A percentile compares a stretch with the other conserved stretches of the same genome.
phyloP scores from a whole-genome alignment of 2,888 invertebrate species.

The Neria commutata region DNA sequence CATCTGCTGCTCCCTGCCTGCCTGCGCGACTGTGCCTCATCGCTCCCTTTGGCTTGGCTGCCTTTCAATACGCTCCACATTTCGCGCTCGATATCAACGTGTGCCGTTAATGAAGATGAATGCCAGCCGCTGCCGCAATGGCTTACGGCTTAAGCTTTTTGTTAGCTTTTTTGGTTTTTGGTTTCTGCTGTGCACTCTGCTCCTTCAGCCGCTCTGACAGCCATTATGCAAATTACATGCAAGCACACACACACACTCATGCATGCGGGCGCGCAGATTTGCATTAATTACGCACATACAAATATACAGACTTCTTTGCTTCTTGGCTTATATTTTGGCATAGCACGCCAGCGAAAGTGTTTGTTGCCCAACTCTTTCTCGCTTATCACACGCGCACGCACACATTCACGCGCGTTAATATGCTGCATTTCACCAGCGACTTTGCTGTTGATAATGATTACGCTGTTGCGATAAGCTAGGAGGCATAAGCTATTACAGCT shows the following conservation, averaged over 20 bases:
- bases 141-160: no score
- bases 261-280: constrained; percentile 4
- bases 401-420: background rate
- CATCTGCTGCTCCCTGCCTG: no score
- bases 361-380: background rate
- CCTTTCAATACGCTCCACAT: no score
- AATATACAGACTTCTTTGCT: no score
- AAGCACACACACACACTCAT: no score
- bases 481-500: background rate
- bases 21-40: no score
- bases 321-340: background rate
- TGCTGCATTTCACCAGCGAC: background rate
- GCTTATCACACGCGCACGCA: background rate
- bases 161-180: background rate
- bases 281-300: constrained; percentile 8
- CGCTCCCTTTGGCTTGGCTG: no score
- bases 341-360: constrained; percentile 24
- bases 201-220: background rate
- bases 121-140: background rate
- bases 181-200: background rate
- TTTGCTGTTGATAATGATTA: background rate
- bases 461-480: background rate
- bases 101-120: background rate
- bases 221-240: background rate
- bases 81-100: no score